phyloP scores from a whole-genome alignment of 2,797 vertebrate genomes.

The Eulemur mongoz region DNA sequence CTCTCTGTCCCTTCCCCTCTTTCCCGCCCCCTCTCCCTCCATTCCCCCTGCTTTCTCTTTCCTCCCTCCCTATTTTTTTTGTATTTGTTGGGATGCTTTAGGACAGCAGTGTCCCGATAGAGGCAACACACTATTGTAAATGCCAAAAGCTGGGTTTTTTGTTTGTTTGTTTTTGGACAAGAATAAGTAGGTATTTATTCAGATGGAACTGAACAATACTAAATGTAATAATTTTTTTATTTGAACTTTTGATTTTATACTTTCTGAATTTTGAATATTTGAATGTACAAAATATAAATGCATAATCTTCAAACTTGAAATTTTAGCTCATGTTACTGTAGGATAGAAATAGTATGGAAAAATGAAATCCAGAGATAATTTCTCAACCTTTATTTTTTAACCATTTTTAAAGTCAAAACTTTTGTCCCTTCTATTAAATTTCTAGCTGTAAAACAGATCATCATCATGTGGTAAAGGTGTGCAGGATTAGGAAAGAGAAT shows the following conservation, averaged over 20 bases:
- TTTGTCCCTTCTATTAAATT: background rate
- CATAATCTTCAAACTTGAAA: background rate
- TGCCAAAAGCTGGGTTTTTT: background rate
- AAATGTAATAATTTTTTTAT: background rate
- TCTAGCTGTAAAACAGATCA: background rate
- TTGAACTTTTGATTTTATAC: background rate
- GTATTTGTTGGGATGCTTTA: background rate
- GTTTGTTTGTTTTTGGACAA: background rate
- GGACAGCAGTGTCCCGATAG: background rate
- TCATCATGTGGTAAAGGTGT: background rate
- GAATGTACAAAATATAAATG: background rate
- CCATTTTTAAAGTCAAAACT: background rate
- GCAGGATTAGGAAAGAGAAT: background rate
- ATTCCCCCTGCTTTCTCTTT: background rate
- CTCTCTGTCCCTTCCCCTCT: background rate
- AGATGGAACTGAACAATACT: background rate
- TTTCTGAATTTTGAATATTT: conserved; percentile 25
- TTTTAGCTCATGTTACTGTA: conserved; percentile 22
- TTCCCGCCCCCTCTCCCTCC: background rate
- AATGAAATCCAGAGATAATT: background rate
- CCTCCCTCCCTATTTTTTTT: background rate
- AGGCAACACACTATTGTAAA: background rate
- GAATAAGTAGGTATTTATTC: background rate
- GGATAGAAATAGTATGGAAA: background rate
- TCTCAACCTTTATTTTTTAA: conserved; percentile 28